phyloP scores from a whole-genome alignment of 2,888 invertebrate genomes.

The Tuta absoluta region DNA sequence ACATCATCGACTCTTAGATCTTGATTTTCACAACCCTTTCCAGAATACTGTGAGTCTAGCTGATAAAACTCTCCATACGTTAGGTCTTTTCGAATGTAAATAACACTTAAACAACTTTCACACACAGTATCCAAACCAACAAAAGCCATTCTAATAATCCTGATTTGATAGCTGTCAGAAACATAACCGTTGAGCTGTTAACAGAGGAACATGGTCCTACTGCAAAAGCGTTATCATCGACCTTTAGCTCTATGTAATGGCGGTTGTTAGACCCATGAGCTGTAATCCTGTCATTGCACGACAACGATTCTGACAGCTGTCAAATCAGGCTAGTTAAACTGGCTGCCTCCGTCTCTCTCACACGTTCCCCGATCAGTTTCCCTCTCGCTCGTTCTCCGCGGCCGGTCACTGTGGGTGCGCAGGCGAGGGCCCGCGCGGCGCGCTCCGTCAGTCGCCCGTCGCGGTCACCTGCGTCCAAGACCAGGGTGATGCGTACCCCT shows the following conservation, averaged over 20 bases:
- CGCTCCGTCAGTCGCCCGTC: slow-evolving; percentile 83
- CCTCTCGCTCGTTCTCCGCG: slow-evolving; percentile 10
- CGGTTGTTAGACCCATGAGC: too few relatives aligned
- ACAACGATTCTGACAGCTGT: background rate
- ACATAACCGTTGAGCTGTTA: too few relatives aligned
- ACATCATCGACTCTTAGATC: background rate
- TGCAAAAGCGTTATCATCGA: too few relatives aligned
- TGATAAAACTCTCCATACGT: background rate
- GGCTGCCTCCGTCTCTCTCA: background rate
- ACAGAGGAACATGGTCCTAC: too few relatives aligned
- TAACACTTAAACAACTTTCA: background rate
- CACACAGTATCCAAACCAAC: background rate
- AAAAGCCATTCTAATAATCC: too few relatives aligned
- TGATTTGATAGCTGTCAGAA: too few relatives aligned
- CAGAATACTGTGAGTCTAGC: background rate
- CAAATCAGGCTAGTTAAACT: background rate
- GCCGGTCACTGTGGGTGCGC: slow-evolving; percentile 64
- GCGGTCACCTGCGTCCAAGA: slow-evolving; percentile 84
- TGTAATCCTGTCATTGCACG: too few relatives aligned
- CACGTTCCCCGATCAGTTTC: background rate
- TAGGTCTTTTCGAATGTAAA: background rate
- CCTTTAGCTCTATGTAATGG: too few relatives aligned
- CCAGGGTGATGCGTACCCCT: slow-evolving; percentile 83
- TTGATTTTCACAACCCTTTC: background rate
- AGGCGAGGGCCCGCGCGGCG: slow-evolving; percentile 79